Percentiles rank a stretch among this genome's conserved stretches.
Evolutionary conservation across 2,113 vertebrate genomes (phyloP).

Genomic region (Poeciliopsis turrubarensis): DNA sequence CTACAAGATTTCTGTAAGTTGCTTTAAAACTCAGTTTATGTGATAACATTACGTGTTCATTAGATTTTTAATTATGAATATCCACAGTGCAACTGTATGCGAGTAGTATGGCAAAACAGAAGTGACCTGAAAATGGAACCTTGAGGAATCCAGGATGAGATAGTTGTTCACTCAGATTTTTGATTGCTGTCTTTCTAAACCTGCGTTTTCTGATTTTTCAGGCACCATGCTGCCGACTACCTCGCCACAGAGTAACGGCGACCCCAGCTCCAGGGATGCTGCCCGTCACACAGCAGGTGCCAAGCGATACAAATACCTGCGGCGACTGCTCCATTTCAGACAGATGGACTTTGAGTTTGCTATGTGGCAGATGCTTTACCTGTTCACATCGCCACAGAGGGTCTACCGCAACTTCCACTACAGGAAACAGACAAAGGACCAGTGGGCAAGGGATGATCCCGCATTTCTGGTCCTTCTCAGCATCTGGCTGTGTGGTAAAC

Average conservation of each 20-base stretch:
- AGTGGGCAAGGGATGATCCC: conserved; percentile 96
- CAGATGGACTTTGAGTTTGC: conserved; percentile 99
- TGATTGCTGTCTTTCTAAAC: not conserved
- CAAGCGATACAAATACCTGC: conserved; percentile 95
- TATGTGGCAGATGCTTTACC: conserved; percentile 97
- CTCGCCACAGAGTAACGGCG: conserved; percentile 82
- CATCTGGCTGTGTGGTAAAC: conserved; percentile 94
- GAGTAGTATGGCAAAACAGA: not conserved
- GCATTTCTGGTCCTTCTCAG: conserved; percentile 95
- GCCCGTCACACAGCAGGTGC: conserved; percentile 92
- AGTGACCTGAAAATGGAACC: not conserved
- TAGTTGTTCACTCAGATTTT: too few species aligned
- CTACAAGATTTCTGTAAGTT: too few species aligned
- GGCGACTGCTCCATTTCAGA: conserved; percentile 88
- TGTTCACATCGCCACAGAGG: conserved; percentile 95
- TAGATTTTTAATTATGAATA: too few species aligned
- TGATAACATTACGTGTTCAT: too few species aligned
- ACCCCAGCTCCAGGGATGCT: conserved; percentile 82
- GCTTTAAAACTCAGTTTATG: too few species aligned
- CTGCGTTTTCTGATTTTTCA: not conserved
- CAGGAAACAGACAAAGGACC: conserved; percentile 98
- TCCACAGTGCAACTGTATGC: too few species aligned
- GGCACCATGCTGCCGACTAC: conserved; percentile 93
- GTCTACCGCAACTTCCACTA: conserved; percentile 99
- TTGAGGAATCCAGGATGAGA: too few species aligned